Evolutionary conservation across 2,888 invertebrate species (phyloP).

Genomic region (Myathropa florea): DNA sequence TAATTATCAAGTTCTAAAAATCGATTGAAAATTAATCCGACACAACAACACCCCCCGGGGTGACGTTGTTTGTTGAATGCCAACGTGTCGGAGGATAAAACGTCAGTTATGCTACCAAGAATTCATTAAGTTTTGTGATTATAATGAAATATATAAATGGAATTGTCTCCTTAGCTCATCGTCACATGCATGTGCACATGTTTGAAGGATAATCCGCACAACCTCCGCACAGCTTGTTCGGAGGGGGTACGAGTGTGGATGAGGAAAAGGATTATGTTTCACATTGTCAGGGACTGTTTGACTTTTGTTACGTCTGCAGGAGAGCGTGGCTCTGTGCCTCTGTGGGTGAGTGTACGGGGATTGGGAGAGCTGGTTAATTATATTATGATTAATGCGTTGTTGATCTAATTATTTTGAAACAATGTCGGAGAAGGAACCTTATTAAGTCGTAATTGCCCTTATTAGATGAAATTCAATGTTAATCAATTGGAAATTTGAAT

Average conservation of each 20-base stretch:
- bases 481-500: slow-evolving; percentile 52
- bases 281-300: slow-evolving; percentile 36
- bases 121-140: slow-evolving; percentile 36
- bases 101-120: slow-evolving; percentile 20
- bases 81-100: not conserved
- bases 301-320: slow-evolving; percentile 27
- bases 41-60: not conserved
- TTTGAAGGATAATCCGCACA: slow-evolving; percentile 51
- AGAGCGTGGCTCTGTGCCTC: too few relatives aligned
- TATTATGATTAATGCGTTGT: slow-evolving; percentile 64
- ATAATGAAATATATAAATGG: slow-evolving; percentile 26
- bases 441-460: slow-evolving; percentile 49
- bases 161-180: not conserved
- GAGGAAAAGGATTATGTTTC: slow-evolving; percentile 39
- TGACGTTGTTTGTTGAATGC: not conserved
- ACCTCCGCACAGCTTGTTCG: not conserved
- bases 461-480: slow-evolving; percentile 45
- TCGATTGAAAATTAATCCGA: slow-evolving; percentile 1
- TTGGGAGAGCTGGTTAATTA: slow-evolving; percentile 33
- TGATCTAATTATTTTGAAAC: slow-evolving; percentile 63
- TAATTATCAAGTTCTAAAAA: not conserved
- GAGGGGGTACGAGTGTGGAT: not conserved
- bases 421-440: slow-evolving; percentile 37
- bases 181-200: slow-evolving; percentile 31
- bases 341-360: too few relatives aligned